Evolutionary conservation across 2,888 invertebrate species (phyloP).

Genomic region (Rambutsinella grinnellia): DNA sequence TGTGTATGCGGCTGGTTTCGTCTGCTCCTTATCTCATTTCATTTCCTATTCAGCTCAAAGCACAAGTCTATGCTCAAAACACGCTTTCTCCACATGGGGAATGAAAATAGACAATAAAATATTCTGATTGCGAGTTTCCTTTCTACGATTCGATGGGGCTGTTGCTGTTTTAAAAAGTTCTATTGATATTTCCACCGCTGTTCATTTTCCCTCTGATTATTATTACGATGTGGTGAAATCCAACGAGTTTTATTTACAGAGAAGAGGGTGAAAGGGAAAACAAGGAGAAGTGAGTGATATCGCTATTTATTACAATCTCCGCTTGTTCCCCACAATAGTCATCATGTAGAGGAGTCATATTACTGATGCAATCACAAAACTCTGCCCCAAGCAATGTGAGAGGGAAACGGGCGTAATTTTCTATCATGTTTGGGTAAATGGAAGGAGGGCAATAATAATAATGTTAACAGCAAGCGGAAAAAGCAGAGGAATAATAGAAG

Average conservation of each 20-base stretch:
- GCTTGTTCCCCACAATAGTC: background rate
- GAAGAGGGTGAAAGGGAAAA: background rate
- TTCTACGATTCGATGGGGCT: too few relatives aligned
- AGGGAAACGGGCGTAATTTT: slow-evolving; percentile 1
- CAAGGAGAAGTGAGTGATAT: background rate
- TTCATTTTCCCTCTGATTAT: background rate
- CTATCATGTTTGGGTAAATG: background rate
- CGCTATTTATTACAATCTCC: background rate
- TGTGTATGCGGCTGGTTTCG: slow-evolving; percentile 12
- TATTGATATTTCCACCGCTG: background rate
- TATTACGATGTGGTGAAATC: background rate
- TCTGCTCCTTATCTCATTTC: slow-evolving; percentile 37
- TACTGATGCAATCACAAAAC: slow-evolving; percentile 13
- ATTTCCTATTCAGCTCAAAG: slow-evolving; percentile 10
- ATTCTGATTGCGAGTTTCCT: background rate
- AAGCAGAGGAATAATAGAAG: background rate
- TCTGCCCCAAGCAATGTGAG: slow-evolving; percentile 4
- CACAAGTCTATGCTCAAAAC: background rate
- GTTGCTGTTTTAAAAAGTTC: too few relatives aligned
- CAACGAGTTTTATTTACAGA: background rate
- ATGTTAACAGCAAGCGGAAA: slow-evolving; percentile 4
- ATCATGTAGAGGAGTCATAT: background rate
- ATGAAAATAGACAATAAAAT: background rate
- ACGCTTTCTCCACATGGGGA: background rate
- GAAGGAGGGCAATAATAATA: background rate